Percentiles rank a stretch among this genome's conserved stretches.
These are phyloP conservation scores for Drosophila infuscata DNA, from an alignment of 2,888 invertebrate genomes.

Conservation along the genomic window DNA sequence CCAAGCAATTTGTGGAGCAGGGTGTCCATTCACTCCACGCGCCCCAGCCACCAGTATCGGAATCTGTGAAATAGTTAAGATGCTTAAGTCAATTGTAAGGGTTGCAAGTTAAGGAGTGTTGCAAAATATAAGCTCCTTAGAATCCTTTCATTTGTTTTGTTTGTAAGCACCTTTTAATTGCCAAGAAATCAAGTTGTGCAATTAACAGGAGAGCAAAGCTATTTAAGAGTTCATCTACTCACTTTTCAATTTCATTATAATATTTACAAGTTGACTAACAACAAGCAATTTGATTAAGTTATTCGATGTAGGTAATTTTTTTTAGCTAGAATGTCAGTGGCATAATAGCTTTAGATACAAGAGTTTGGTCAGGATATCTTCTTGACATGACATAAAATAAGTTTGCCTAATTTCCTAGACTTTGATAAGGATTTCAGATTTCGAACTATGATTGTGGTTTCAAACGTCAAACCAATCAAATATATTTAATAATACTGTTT, in stretches of 20 bases:
- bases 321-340: too few species aligned
- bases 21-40: slow-evolving; percentile 94
- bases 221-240: not conserved
- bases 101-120: not conserved
- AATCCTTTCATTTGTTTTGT: not conserved
- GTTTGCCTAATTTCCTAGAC: not conserved
- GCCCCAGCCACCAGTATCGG: slow-evolving; percentile 92
- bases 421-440: not conserved
- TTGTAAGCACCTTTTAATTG: not conserved
- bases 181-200: slow-evolving; percentile 1
- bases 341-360: too few species aligned
- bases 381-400: too few species aligned
- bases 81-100: slow-evolving; percentile 13
- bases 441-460: too few species aligned
- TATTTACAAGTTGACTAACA: not conserved
- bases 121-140: slow-evolving; percentile 7
- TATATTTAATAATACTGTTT: not conserved
- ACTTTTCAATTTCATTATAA: not conserved
- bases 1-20: slow-evolving; percentile 91
- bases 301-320: not conserved
- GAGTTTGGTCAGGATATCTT: too few species aligned
- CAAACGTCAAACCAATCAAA: not conserved
- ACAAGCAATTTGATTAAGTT: not conserved
- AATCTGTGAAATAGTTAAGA: slow-evolving; percentile 86
- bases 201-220: not conserved